Base-by-base conservation (phyloP, 2,797 vertebrate genomes). In the Ceryle rudis region DNA sequence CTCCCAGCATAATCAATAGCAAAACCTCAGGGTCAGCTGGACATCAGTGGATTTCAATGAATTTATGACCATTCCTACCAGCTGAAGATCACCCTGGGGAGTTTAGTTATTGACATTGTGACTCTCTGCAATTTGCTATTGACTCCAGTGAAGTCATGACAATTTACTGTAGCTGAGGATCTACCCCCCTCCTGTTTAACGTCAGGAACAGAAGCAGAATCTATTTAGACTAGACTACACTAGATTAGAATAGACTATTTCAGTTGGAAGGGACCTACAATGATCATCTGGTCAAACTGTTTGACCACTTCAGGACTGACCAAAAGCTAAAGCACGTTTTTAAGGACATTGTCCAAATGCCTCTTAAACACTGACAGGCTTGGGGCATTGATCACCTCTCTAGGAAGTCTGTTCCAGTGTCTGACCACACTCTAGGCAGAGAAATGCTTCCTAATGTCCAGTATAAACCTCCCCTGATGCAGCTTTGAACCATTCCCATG, bases 101-200 rank as follows among this genome's bases (percentile, higher is more conserved):
- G n/a, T 84, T 94, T 75, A 86, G 77, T 61, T 94, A 91, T 90
- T 72, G 91, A 79, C 80, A 93, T 26, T 12, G 16, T 10, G n/a
- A 78, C 73, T 52, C 49, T 89, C 81, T 93, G 70, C 94, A 79
- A 83, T 96, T 97, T 93, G 62, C 39, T 93, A 47, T 91, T 39
- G 70, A 94, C 60, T 86, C 33, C 70, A 79, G 4, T 73, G 80
- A 70, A 96, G 66, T 60, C 78, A 72, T 73, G 64, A 29, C 83
- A 77, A 89, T 89, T 92, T 95, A 94, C 57, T 93, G 67, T 46
- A 89, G 90, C 89, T 74, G 60, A 58, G 70, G 81, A 80, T 57
- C 51, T 77, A 60, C 10, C 22, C 55, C 12, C 3, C 11, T 70
- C 51, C 51, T 41, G 47, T 58, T 84, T 84, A 77, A 51, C 1